Conservation (phyloP, 2,888 invertebrate species). For the Eilema caniola region DNA sequence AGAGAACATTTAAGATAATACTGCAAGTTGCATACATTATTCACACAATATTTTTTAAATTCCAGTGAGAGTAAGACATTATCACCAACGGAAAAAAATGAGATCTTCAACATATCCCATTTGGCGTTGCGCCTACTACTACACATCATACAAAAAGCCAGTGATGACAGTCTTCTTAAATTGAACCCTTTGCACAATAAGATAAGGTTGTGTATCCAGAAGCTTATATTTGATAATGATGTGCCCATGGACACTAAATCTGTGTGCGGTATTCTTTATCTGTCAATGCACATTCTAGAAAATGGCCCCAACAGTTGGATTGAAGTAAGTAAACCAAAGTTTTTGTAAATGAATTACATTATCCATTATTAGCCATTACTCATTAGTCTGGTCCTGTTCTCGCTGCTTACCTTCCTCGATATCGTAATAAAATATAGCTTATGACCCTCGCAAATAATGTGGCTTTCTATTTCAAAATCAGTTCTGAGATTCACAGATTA, state of each 20-base stretch:
- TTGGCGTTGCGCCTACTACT: constrained; percentile 65
- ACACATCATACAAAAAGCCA: constrained; percentile 68
- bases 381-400: no score
- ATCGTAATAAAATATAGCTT: no score
- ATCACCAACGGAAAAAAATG: constrained; percentile 75
- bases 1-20: no score
- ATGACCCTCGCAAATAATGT: no score
- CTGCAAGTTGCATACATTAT: no score
- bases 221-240: constrained; percentile 77
- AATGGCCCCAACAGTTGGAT: constrained; percentile 66
- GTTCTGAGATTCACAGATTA: no score
- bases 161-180: constrained; percentile 36
- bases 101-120: constrained; percentile 70
- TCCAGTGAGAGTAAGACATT: constrained; percentile 59
- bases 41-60: constrained; percentile 24
- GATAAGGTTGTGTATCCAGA: constrained; percentile 57
- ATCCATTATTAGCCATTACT: no score
- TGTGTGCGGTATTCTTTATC: constrained; percentile 87
- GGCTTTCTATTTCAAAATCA: no score
- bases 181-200: constrained; percentile 50
- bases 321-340: constrained; percentile 58
- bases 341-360: no score
- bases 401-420: no score
- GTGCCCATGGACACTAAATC: constrained; percentile 89
- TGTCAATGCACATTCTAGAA: constrained; percentile 79